Evolutionary conservation across 2,888 invertebrate genomes (phyloP), one percentile per base, ranked within the genome.

Genomic region (Neoscelio sp.): DNA sequence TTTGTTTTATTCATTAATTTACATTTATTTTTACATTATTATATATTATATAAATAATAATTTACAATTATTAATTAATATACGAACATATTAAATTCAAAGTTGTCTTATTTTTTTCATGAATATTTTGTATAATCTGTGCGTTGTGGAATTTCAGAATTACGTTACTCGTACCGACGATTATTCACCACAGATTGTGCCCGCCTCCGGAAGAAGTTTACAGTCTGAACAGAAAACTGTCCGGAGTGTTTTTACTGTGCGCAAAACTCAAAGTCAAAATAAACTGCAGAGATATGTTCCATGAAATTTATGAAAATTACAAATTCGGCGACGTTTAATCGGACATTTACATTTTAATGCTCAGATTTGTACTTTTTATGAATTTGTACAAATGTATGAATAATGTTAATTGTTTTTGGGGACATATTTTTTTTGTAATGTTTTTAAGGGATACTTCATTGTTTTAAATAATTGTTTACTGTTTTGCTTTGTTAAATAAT

Each of bases 131-230:
- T n/a, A n/a, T n/a, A n/a, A n/a, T n/a, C n/a, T n/a, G n/a, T n/a
- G n/a, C n/a, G n/a, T n/a, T n/a, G n/a, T n/a, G n/a, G n/a, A n/a
- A 26, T 83, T 84, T 33, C 80, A 87, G 89, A 91, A 95, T 99
- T 77, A 97, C 98, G 82, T 92, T 94, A 2, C 91, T 97, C 13
- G 96, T 99, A 0, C 99, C 99, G 0, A 96, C 98, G 0, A 98
- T 99, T 93, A 92, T 99, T 56, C 94, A 95, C 42, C 98, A 99
- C 88, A 93, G 99, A 15, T 93, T 99, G 1, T 97, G 98, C 75
- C 98, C 99, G 0, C 99, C 99, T 0, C 99, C 99, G 0, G 99
- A 99, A 90, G 99, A 99, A 91, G 97, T 98, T 82, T 99, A 99
- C 91, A 99, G 99, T 0, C 92, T 99, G 13, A 99, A 99, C 89